Evolutionary conservation across 2,797 vertebrate species (phyloP).

Genomic region (Percopsis omiscomaycus): DNA sequence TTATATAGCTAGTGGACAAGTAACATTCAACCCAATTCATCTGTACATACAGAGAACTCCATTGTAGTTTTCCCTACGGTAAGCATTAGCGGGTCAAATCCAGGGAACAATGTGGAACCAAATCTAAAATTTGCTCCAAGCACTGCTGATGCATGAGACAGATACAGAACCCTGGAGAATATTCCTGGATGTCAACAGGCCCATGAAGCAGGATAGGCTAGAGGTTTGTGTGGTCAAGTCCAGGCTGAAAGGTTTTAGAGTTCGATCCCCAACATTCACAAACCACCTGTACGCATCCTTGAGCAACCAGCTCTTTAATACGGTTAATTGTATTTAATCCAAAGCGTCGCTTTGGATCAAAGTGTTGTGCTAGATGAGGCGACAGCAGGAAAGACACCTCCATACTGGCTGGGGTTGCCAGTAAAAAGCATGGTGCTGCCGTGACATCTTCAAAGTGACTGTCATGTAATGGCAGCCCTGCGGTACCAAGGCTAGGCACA

Average conservation of each 20-base stretch:
- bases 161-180: background rate
- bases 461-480: slow-evolving; percentile 44
- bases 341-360: too few relatives aligned
- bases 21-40: too few relatives aligned
- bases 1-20: slow-evolving; percentile 46
- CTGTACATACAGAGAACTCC: too few relatives aligned
- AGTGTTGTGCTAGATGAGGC: background rate
- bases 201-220: background rate
- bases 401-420: slow-evolving; percentile 28
- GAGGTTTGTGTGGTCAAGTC: too few relatives aligned
- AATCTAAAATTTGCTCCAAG: slow-evolving; percentile 20
- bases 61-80: too few relatives aligned
- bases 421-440: slow-evolving; percentile 45
- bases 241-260: too few relatives aligned
- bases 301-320: too few relatives aligned
- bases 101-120: slow-evolving; percentile 33
- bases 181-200: slow-evolving; percentile 22
- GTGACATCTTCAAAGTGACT: slow-evolving; percentile 57
- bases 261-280: too few relatives aligned
- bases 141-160: background rate
- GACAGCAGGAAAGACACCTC: slow-evolving; percentile 32
- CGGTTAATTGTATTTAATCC: too few relatives aligned
- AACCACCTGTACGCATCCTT: too few relatives aligned
- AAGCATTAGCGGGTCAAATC: background rate
- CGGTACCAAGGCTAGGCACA: slow-evolving; percentile 43